Evolutionary conservation across 2,113 vertebrate genomes (phyloP).

Genomic region (Melospiza georgiana): DNA sequence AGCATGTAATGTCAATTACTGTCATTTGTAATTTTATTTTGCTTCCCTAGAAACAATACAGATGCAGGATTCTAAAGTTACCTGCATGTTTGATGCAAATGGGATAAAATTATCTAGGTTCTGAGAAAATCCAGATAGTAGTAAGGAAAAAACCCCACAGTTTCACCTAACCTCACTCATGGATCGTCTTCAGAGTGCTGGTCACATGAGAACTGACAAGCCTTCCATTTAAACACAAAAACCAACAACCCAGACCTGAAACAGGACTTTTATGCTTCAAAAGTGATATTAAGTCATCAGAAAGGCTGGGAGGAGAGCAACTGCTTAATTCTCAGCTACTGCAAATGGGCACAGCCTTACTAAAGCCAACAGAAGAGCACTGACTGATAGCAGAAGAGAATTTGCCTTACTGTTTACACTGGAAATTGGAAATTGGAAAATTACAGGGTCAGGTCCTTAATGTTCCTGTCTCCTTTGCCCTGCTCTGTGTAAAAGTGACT

Average conservation of each 20-base stretch:
- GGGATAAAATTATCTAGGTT: constrained; percentile 80
- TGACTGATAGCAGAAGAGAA: background rate
- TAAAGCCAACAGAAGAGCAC: background rate
- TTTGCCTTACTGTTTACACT: background rate
- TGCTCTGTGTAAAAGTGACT: background rate
- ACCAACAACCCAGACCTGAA: background rate
- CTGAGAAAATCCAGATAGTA: constrained; percentile 80
- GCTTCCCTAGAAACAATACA: constrained; percentile 78
- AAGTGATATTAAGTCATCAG: constrained; percentile 4
- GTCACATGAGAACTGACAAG: constrained; percentile 13
- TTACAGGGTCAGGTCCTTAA: background rate
- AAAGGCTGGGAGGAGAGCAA: background rate
- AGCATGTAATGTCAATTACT: constrained; percentile 83
- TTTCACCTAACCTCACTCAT: constrained; percentile 53
- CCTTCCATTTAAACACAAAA: constrained; percentile 4
- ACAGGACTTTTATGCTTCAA: background rate
- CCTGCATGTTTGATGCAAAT: constrained; percentile 83
- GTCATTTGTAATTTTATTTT: constrained; percentile 81
- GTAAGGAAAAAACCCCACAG: background rate
- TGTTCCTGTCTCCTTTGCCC: background rate
- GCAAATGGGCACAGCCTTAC: background rate
- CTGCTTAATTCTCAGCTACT: background rate
- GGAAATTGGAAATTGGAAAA: background rate
- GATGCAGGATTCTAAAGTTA: constrained; percentile 80
- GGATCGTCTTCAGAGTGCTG: constrained; percentile 27